Percentiles rank a stretch among this genome's conserved stretches.
Evolutionary conservation across 1,140 invertebrate species (phyloP).

Genomic region (Apis florea): DNA sequence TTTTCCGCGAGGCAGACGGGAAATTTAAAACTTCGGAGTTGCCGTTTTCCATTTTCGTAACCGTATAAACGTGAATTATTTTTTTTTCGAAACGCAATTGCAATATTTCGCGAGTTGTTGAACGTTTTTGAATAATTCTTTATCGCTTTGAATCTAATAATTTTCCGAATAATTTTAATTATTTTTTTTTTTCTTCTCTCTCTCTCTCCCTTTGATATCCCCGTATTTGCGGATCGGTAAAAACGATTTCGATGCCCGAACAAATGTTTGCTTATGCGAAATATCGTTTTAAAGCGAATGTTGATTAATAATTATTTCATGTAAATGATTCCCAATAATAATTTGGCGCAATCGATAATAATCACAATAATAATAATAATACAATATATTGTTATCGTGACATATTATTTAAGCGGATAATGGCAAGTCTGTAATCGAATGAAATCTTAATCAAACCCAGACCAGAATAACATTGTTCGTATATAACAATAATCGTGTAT

Average conservation of each 20-base stretch:
- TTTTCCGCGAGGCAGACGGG: not conserved
- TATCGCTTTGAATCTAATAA: too few relatives aligned
- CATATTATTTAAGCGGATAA: not conserved
- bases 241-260: too few relatives aligned
- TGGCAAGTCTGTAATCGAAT: not conserved
- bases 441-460: not conserved
- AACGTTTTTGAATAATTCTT: too few relatives aligned
- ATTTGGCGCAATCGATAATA: not conserved
- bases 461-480: not conserved
- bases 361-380: not conserved
- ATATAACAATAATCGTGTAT: not conserved
- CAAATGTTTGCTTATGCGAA: not conserved
- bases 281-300: not conserved
- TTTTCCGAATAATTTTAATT: too few relatives aligned
- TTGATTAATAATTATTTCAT: not conserved
- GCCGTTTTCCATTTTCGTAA: too few relatives aligned
- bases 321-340: not conserved
- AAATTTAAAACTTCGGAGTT: too few relatives aligned
- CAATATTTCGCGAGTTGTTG: too few relatives aligned
- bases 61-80: too few relatives aligned
- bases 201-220: too few relatives aligned
- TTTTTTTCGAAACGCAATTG: too few relatives aligned
- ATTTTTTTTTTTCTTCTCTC: too few relatives aligned
- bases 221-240: not conserved
- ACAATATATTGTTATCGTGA: not conserved